Base-by-base conservation (phyloP, 2,888 invertebrate species). In the Dastarcus helophoroides region DNA sequence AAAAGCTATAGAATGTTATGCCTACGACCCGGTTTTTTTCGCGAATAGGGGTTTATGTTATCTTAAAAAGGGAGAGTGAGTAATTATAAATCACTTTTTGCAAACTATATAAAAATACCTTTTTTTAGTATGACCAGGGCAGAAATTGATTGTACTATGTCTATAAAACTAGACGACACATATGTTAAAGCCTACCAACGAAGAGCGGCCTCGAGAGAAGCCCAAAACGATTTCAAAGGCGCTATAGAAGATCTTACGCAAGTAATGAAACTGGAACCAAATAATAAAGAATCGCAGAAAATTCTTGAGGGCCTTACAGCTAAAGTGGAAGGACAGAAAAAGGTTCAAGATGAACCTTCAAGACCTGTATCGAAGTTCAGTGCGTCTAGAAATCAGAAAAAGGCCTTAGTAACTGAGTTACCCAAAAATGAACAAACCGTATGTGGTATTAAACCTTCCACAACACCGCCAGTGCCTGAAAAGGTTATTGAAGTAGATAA, bases 1-100 rank as follows among this genome's bases (percentile, higher is more conserved):
- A 22, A 73, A 79, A 53, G 95, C 95, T 0, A 90, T 97, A 21
- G 76, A 82, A 35, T 60, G 79, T 33, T 85, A 84, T 47, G 71
- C 79, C 5, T 71, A 75, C 54, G 77, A 88, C 56, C 74, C 90
- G 2, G 69, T 85, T 8, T 83, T 82, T 53, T 88, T 73, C 49
- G 85, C 88, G 1, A 94, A 94, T 58, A 69, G 94, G 44, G 91
- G 88, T 2, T 68, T 91, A 31, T 93, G 93, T 46, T 73, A 80
- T 39, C 64, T 93, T 6, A 90, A 86, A 60, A 70, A 77, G 43
- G 73, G 82, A 40, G 76, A 76, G 85, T 89, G 63, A 57, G 66
- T 60, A 33, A 13, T 14, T 21, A n/a, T n/a, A n/a, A n/a, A n/a
- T n/a, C n/a, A n/a, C n/a, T n/a, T n/a, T n/a, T 8, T 19, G 14